Base-by-base conservation (phyloP, 2,113 vertebrate species). In the Scomber scombrus region DNA sequence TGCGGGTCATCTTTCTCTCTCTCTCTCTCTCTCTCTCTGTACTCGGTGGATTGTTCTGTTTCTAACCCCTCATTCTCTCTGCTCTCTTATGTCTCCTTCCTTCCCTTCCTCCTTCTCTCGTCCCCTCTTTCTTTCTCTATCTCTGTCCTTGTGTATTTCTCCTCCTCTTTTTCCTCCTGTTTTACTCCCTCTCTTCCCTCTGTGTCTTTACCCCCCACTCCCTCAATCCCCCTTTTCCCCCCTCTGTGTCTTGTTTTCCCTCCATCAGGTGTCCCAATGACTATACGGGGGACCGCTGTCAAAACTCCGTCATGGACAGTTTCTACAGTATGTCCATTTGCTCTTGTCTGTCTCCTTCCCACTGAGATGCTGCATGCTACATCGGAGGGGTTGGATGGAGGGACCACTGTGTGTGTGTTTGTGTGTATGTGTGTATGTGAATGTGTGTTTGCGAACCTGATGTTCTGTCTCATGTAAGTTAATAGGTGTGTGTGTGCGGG, bases 311-410 rank as follows among this genome's bases (percentile, higher is more conserved):
- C 96, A 98, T 99, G 96, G 96, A 96, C 96, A 96, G 95, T 96
- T 99, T 99, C 96, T 98, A 98, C 97, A 97, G 98, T 99, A 99
- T 97, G 97, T 99, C 96, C 96, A 96, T 95, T 96, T 96, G 96
- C 91, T 92, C 89, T 83, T 88, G 91, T 92, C 86, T 94, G 90
- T 92, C 85, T 88, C 58, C 71, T 89, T 86, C 84, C 75, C 88
- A 87, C 88, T 92, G 85, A 87, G 82, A 87, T 89, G 90, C 84
- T 89, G 92, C 93, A 93, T 94, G 92, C 80, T 73, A 85, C 67
- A 76, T 83, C 29, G 76, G 85, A 87, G 72, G 86, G 78, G 73
- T 79, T 83, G 76, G 72, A 82, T 85, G 65, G 62, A 78, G 66
- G 70, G 54, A 29, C 63, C 43, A 23, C 16, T 81, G 26, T 81